Base-by-base conservation (phyloP, 2,888 invertebrate species). In the Alcis repandata region DNA sequence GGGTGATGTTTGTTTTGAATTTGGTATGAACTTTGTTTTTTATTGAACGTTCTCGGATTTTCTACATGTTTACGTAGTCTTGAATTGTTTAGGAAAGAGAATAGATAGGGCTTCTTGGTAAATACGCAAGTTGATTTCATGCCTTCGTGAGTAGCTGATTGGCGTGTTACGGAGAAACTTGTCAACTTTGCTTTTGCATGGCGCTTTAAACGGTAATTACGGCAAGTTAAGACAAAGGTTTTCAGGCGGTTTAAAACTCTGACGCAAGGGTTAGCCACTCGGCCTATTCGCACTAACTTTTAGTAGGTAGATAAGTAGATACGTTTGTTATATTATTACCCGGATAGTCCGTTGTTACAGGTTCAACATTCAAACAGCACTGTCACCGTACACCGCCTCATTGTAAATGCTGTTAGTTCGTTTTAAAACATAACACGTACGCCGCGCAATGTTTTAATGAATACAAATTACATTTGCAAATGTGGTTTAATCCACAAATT, bases 391-490 rank as follows among this genome's bases (percentile, higher is more conserved):
- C 70, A 56, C 9, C 27, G 46, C 36, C 67, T 67, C 62, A 67
- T 62, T 67, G 54, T 59, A 49, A 62, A 62, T 66, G 60, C 65
- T 52, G 60, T 61, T 66, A 60, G 65, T 61, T 61, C 67, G 71
- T 79, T 79, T 75, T 74, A 75, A 82, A 84, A 83, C 84, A 79
- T 82, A 80, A 79, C 86, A 85, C 86, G 87, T 87, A 83, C 82
- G 77, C 66, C 71, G 76, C 74, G 77, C 73, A 76, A 78, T 80
- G 86, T 87, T 88, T 88, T 89, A 90, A 91, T 91, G 89, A 90
- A 91, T 91, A 91, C 87, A 92, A 92, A 92, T 92, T 90, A 91
- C 90, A 82, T 91, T 92, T 89, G 90, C 90, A 91, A 92, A 93
- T 91, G 87, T 89, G 86, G 86, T 87, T 67, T 92, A 93, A 93